Conservation (phyloP, 92 coral and sea anemone genomes). For the Paragorgia papillata region DNA sequence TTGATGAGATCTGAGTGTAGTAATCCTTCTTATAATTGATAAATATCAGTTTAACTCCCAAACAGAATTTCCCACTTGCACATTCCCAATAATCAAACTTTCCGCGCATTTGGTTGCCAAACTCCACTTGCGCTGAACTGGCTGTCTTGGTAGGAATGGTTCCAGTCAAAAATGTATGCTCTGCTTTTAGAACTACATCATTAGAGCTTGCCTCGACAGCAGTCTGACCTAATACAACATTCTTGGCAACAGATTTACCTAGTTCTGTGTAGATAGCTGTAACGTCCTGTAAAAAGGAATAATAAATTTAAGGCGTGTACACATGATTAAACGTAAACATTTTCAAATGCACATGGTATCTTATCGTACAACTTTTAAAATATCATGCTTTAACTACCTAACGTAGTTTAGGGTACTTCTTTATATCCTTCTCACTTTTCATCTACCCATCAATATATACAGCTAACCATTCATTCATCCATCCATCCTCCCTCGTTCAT, state of each 20-base stretch:
- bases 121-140: background rate
- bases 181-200: background rate
- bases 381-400: too few species aligned
- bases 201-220: background rate
- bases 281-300: conserved; percentile 2
- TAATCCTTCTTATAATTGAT: conserved; percentile 24
- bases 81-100: conserved; percentile 28
- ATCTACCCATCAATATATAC: too few species aligned
- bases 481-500: too few species aligned
- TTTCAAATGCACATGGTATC: too few species aligned
- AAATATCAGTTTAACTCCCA: conserved; percentile 15
- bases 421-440: too few species aligned
- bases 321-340: too few species aligned
- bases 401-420: too few species aligned
- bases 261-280: background rate
- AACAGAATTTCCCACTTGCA: conserved; percentile 1
- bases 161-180: conserved; percentile 2
- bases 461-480: too few species aligned
- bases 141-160: background rate
- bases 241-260: background rate
- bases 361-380: too few species aligned
- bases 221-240: background rate
- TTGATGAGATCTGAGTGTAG: conserved; percentile 5
- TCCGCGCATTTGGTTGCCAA: conserved; percentile 3
- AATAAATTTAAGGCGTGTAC: background rate